These are phyloP conservation scores for Netelia melanura DNA, from an alignment of 2,888 invertebrate genomes.

Conservation along the genomic window DNA sequence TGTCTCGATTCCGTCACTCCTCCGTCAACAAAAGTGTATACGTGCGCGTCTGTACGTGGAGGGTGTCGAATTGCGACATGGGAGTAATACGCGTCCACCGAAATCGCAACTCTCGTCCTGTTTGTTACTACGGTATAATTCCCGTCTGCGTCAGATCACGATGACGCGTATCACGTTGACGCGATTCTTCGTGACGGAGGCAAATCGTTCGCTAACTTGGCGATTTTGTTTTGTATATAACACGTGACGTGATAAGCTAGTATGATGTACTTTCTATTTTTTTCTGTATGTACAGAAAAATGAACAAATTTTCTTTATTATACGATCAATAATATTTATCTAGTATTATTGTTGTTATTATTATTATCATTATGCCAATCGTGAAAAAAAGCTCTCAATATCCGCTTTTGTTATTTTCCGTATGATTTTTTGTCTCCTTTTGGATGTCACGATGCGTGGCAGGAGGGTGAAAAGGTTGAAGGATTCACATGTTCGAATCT, in stretches of 20 bases:
- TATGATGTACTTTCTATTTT: neutral
- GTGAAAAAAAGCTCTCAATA: neutral
- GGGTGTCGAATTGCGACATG: slow-evolving; percentile 37
- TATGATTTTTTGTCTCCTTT: slow-evolving; percentile 1
- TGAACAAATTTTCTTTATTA: neutral
- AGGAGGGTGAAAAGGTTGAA: slow-evolving; percentile 6
- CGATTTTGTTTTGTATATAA: neutral
- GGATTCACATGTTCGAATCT: slow-evolving; percentile 3
- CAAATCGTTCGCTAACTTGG: neutral
- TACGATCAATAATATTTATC: too few relatives aligned
- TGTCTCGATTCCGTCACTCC: neutral
- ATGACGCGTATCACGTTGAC: slow-evolving; percentile 11
- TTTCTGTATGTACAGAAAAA: neutral
- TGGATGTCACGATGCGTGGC: neutral
- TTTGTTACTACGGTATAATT: slow-evolving; percentile 20
- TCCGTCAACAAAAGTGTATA: neutral
- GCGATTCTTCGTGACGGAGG: neutral
- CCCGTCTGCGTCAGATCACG: slow-evolving; percentile 22
- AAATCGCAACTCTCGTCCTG: slow-evolving; percentile 36
- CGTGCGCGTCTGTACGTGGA: neutral
- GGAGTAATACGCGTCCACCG: slow-evolving; percentile 9
- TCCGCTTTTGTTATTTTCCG: neutral
- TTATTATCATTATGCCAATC: too few relatives aligned
- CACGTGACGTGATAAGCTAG: neutral
- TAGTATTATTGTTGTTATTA: too few relatives aligned